A percentile compares a stretch with the other conserved stretches of the same genome.
phyloP scores from a whole-genome alignment of 2,113 vertebrate species.

The Prietella phreatophila region DNA sequence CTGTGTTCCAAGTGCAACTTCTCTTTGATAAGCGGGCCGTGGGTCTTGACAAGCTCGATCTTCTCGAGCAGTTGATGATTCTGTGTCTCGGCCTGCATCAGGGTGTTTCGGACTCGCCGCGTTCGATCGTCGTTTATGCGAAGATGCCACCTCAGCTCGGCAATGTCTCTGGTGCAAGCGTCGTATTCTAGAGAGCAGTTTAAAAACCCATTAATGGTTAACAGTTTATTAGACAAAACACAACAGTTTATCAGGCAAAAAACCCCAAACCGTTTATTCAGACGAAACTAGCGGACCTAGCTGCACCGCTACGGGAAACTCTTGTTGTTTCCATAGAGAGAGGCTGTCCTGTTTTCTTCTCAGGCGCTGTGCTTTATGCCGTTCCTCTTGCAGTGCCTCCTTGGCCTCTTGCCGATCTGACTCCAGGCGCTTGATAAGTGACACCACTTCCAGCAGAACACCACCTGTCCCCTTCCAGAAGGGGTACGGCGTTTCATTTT shows the following conservation, averaged over 20 bases:
- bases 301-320: constrained; percentile 73
- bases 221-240: constrained; percentile 1
- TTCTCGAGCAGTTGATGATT: constrained; percentile 69
- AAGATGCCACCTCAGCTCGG: constrained; percentile 73
- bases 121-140: constrained; percentile 60
- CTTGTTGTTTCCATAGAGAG: constrained; percentile 75
- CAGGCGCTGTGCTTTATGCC: constrained; percentile 65
- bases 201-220: background rate
- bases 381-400: constrained; percentile 75
- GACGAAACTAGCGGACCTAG: constrained; percentile 65
- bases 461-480: constrained; percentile 73
- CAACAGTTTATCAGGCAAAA: background rate
- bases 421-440: constrained; percentile 81
- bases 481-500: constrained; percentile 56
- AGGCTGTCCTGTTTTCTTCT: constrained; percentile 69
- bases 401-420: constrained; percentile 76
- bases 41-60: constrained; percentile 71
- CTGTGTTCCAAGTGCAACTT: constrained; percentile 69
- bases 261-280: background rate
- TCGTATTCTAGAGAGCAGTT: constrained; percentile 69
- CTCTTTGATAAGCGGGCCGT: constrained; percentile 73
- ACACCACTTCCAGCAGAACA: constrained; percentile 75
- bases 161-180: constrained; percentile 64
- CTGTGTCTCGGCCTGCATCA: constrained; percentile 56
- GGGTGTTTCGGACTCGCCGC: constrained; percentile 57